Conservation (phyloP, 2,888 invertebrate species). For the Philonicus albiceps region DNA sequence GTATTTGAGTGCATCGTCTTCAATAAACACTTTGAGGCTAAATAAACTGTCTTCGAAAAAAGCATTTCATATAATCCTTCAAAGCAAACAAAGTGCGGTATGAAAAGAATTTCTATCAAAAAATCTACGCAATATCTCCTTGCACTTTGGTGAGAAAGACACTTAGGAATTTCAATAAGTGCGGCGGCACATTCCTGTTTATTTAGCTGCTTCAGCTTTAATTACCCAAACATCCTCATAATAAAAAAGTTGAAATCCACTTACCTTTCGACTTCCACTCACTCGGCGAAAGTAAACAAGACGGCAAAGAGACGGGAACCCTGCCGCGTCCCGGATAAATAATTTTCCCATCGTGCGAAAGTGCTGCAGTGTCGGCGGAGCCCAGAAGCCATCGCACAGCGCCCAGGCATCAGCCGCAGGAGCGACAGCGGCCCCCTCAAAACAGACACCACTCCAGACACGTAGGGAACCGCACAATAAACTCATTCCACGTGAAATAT, state of each 20-base stretch:
- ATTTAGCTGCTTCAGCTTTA: slow-evolving; percentile 39
- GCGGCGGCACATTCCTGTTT: slow-evolving; percentile 12
- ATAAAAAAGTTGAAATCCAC: slow-evolving; percentile 37
- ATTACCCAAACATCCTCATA: slow-evolving; percentile 38
- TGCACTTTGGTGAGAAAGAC: neutral
- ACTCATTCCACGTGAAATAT: slow-evolving; percentile 38
- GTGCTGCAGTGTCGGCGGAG: neutral
- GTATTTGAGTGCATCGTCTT: neutral
- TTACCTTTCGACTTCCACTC: slow-evolving; percentile 38
- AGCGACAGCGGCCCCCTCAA: neutral
- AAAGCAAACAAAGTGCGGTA: neutral
- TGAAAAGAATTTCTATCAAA: neutral
- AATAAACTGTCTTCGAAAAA: neutral
- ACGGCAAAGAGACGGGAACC: slow-evolving; percentile 20
- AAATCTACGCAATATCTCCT: neutral
- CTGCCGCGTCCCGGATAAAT: slow-evolving; percentile 22
- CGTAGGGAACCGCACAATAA: slow-evolving; percentile 42
- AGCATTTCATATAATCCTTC: neutral
- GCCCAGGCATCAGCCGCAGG: neutral
- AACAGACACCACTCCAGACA: slow-evolving; percentile 38
- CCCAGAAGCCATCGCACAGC: neutral
- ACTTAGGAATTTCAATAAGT: neutral
- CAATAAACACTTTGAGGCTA: neutral
- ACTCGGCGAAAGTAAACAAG: slow-evolving; percentile 5
- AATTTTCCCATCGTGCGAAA: slow-evolving; percentile 37